Evolutionary conservation across 2,113 vertebrate genomes (phyloP).

Genomic region (Harpagus bidentatus): DNA sequence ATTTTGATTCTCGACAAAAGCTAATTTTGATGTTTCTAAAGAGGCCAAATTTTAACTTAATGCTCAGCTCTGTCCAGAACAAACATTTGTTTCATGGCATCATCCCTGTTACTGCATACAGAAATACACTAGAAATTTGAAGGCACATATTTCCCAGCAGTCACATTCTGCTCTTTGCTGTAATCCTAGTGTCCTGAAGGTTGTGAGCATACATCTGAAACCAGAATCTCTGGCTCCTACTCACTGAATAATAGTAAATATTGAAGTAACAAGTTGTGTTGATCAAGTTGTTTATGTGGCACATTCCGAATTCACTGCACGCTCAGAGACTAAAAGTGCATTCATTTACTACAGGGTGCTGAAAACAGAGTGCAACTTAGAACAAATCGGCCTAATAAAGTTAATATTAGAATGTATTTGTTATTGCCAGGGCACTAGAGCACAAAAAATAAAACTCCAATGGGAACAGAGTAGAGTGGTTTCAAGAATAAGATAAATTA

Average conservation of each 20-base stretch:
- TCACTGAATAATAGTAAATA: neutral
- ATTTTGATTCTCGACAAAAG: neutral
- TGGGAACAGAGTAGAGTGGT: neutral
- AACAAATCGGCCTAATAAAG: neutral
- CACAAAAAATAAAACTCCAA: neutral
- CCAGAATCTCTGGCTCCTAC: neutral
- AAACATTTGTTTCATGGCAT: neutral
- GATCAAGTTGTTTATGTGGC: neutral
- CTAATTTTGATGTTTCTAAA: neutral
- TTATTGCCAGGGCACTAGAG: neutral
- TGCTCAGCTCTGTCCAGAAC: neutral
- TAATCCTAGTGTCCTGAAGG: neutral
- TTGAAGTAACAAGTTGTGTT: neutral
- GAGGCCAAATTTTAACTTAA: neutral
- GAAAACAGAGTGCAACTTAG: neutral
- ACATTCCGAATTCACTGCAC: neutral
- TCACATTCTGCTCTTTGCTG: neutral
- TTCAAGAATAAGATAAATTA: neutral
- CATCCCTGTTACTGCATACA: neutral
- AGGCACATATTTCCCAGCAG: neutral
- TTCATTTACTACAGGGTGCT: neutral
- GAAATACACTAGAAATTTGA: neutral
- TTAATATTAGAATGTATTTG: neutral
- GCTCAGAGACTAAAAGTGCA: neutral
- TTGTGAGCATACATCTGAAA: neutral